Evolutionary conservation across 2,888 invertebrate genomes (phyloP).

Genomic region (Endomychus coccineus): DNA sequence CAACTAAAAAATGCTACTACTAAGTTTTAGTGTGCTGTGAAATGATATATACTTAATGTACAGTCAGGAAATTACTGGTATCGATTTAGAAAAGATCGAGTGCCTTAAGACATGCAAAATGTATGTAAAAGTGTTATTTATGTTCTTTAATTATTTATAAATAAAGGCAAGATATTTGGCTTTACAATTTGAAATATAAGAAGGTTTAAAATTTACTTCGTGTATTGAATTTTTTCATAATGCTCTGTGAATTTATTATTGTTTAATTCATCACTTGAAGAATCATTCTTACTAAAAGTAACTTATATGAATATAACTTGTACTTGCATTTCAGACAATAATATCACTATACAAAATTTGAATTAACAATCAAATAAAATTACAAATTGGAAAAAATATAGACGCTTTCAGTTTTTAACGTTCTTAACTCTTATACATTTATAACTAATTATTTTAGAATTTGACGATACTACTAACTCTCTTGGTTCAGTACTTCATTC

Average conservation of each 20-base stretch:
- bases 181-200: constrained; percentile 18
- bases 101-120: constrained; percentile 35
- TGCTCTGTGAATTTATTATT: neutral
- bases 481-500: too few species aligned
- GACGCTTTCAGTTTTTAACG: too few species aligned
- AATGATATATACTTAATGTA: constrained; percentile 41
- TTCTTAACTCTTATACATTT: too few species aligned
- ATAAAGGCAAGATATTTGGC: constrained; percentile 30
- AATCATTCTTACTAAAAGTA: too few species aligned
- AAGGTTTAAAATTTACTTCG: too few species aligned
- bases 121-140: constrained; percentile 30
- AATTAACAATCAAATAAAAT: constrained; percentile 5
- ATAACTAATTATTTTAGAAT: too few species aligned
- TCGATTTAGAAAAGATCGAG: constrained; percentile 34
- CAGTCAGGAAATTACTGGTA: constrained; percentile 40
- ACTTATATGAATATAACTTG: constrained; percentile 23
- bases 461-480: too few species aligned
- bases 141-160: constrained; percentile 27
- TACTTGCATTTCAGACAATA: constrained; percentile 27
- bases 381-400: constrained; percentile 10
- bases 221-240: neutral
- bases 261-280: too few species aligned
- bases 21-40: constrained; percentile 45
- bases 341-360: constrained; percentile 33
- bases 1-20: constrained; percentile 60